Evolutionary conservation across 2,888 invertebrate genomes (phyloP).

Genomic region (Erebia palarica): DNA sequence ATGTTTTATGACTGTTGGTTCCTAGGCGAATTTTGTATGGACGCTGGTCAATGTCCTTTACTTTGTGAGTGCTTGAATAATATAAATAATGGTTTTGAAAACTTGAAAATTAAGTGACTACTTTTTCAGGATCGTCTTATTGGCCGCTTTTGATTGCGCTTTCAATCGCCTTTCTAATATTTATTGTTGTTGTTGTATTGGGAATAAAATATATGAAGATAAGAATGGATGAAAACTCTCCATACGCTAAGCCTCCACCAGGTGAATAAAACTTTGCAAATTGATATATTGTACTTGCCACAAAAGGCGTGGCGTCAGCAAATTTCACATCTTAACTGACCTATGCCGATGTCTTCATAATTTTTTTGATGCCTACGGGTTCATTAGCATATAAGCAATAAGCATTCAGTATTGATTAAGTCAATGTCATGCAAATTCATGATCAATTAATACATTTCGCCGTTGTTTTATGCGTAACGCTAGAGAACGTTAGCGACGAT

Average conservation of each 20-base stretch:
- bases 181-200: conserved; percentile 68
- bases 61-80: background rate
- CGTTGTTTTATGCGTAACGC: too few species aligned
- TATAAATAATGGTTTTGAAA: background rate
- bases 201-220: conserved; percentile 76
- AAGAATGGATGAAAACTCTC: conserved; percentile 68
- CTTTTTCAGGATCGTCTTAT: conserved; percentile 66
- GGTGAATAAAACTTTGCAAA: conserved; percentile 51
- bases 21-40: too few species aligned
- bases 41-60: too few species aligned
- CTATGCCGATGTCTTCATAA: background rate
- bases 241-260: conserved; percentile 72
- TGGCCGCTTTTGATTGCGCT: conserved; percentile 71
- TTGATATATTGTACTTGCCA: too few species aligned
- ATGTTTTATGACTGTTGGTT: too few species aligned
- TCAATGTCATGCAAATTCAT: background rate
- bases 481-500: too few species aligned
- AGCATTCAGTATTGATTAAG: background rate
- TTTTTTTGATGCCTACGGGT: background rate
- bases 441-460: background rate
- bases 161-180: conserved; percentile 72
- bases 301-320: background rate
- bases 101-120: background rate
- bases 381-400: too few species aligned
- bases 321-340: background rate